Evolutionary conservation across 2,113 vertebrate genomes (phyloP), one percentile per base, ranked within the genome.

Genomic region (Isichthys henryi): DNA sequence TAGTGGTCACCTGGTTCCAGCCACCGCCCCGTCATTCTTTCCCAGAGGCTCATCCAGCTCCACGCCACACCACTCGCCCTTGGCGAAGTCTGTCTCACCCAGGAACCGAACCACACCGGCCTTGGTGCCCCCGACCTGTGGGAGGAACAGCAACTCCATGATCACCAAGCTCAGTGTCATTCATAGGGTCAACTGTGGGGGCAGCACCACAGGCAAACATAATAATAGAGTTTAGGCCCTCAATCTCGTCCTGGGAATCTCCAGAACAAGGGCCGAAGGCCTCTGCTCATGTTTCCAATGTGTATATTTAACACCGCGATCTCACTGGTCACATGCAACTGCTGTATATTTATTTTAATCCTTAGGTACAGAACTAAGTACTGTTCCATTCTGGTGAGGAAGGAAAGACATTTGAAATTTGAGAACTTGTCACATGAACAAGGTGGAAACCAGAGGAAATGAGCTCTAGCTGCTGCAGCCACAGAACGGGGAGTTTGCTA

Each of bases 1-100:
- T 19, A n/a, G 43, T 23, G 77, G 46, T 53, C 92, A 99, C 98
- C 98, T 98, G 3, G 98, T 99, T 93, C 98, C 98, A 88, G 98
- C 98, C 83, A 99, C 98, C 0, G 98, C 98, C 27, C 98, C 98
- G 8, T 99, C 98, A 0, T 99, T 99, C 94, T 99, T 99, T 49
- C 98, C 98, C 31, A 99, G 94, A 2, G 98, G 98, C 56, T 99
- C 98, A 23, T 99, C 98, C 87, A 99, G 92, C 89, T 99, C 98
- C 13, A 99, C 98, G 0, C 98, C 98, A 62, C 98, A 99, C 98
- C 98, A 99, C 3, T 99, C 98, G 39, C 98, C 98, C 94, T 99
- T 99, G 45, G 98, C 98, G 92, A 99, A 99, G 94, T 99, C 98
- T 0, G 98, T 98, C 93, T 99, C 98, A n/a, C 98, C 98, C 48